Percentiles rank a stretch among this genome's conserved stretches.
Evolutionary conservation across 2,797 vertebrate genomes (phyloP).

Genomic region (Enteromius treurensis): DNA sequence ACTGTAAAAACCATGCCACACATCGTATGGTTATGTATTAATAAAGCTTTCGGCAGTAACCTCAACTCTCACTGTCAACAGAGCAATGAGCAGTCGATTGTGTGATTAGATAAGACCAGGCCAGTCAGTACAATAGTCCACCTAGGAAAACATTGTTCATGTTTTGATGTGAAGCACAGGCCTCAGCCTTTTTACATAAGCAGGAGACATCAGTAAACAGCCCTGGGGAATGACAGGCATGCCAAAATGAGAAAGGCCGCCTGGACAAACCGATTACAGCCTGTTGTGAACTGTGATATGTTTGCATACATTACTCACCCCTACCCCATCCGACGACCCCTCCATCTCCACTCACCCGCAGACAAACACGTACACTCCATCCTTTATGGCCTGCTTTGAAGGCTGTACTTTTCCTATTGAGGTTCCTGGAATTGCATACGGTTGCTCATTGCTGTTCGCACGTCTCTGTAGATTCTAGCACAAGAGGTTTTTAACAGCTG

Average conservation of each 20-base stretch:
- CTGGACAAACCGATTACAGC: conserved; percentile 31
- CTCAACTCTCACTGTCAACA: conserved; percentile 10
- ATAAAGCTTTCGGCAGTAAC: conserved; percentile 6
- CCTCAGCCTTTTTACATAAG: conserved; percentile 29
- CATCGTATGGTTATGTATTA: conserved; percentile 2
- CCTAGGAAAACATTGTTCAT: conserved; percentile 17
- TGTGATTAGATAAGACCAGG: conserved; percentile 24
- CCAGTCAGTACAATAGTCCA: conserved; percentile 18
- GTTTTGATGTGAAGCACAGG: conserved; percentile 16
- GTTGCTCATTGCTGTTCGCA: conserved; percentile 19
- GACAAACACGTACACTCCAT: conserved; percentile 17
- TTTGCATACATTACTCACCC: conserved; percentile 16
- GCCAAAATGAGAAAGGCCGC: conserved; percentile 15
- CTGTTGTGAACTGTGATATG: conserved; percentile 14
- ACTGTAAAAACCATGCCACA: conserved; percentile 5
- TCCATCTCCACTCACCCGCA: conserved; percentile 19
- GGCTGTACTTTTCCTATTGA: conserved; percentile 18
- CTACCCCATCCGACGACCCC: neutral
- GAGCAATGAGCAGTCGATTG: conserved; percentile 36
- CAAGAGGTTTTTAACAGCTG: conserved; percentile 23
- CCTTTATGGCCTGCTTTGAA: neutral
- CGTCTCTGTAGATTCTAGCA: conserved; percentile 3
- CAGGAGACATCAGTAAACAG: conserved; percentile 35
- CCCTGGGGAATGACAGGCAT: conserved; percentile 39
- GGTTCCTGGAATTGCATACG: conserved; percentile 38